Percentiles rank a stretch among this genome's conserved stretches.
Evolutionary conservation across 1,140 invertebrate species (phyloP).

Genomic region (Fopius arisanus): DNA sequence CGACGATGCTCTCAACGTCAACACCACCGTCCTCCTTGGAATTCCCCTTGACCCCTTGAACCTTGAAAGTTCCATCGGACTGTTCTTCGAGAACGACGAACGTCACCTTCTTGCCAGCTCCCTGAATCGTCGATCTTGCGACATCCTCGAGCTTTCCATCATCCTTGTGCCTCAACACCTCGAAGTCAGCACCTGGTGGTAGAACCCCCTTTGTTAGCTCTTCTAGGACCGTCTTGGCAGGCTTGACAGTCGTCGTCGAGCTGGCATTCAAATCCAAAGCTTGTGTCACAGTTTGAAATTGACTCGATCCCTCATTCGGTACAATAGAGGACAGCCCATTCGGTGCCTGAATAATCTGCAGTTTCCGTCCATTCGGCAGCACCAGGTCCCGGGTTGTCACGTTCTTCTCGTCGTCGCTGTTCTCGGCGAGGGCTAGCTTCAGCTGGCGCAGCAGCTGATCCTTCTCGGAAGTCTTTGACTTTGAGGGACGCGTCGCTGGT

Average conservation of each 20-base stretch:
- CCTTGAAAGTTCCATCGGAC: slow-evolving; percentile 81
- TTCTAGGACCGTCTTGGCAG: slow-evolving; percentile 70
- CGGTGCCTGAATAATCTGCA: slow-evolving; percentile 69
- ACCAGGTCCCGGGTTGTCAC: slow-evolving; percentile 77
- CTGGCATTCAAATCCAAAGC: slow-evolving; percentile 44
- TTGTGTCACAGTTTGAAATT: slow-evolving; percentile 36
- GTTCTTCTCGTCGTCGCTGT: slow-evolving; percentile 71
- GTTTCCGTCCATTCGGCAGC: slow-evolving; percentile 76
- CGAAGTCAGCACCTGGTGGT: slow-evolving; percentile 79
- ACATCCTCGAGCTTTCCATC: slow-evolving; percentile 77
- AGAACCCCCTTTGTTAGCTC: slow-evolving; percentile 79
- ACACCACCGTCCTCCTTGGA: slow-evolving; percentile 71
- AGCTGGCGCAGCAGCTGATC: slow-evolving; percentile 75
- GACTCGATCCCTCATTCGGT: slow-evolving; percentile 34
- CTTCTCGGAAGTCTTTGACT: slow-evolving; percentile 46
- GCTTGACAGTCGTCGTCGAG: slow-evolving; percentile 63
- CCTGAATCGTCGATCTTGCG: slow-evolving; percentile 67
- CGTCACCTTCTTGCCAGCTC: slow-evolving; percentile 81
- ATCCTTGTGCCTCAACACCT: slow-evolving; percentile 77
- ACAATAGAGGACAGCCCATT: slow-evolving; percentile 45
- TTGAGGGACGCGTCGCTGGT: slow-evolving; percentile 31
- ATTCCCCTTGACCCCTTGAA: slow-evolving; percentile 78
- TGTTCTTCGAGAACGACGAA: slow-evolving; percentile 87
- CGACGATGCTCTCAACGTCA: slow-evolving; percentile 81
- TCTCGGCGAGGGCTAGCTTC: slow-evolving; percentile 74